These are phyloP conservation scores for Chionomys nivalis DNA, from an alignment of 2,113 vertebrate genomes.

Conservation along the genomic window DNA sequence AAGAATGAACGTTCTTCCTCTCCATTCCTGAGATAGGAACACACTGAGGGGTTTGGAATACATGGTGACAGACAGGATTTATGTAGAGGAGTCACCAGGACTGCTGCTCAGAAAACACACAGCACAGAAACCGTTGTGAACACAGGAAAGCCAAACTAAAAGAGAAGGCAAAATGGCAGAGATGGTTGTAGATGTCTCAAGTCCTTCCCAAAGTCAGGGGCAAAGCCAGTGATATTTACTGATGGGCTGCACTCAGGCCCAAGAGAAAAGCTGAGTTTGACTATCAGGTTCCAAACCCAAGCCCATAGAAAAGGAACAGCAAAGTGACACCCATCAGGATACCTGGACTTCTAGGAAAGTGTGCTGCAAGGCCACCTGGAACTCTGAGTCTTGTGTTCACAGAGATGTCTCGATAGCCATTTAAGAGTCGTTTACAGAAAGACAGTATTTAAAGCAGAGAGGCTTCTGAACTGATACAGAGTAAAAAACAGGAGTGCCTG, in stretches of 20 bases:
- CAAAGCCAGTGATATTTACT: background rate
- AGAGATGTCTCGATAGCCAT: background rate
- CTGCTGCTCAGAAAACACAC: conserved; percentile 3
- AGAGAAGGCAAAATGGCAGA: background rate
- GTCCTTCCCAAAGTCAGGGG: background rate
- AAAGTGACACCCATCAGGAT: background rate
- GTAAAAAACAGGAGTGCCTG: background rate
- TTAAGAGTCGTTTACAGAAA: background rate
- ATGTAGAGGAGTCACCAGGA: conserved; percentile 14
- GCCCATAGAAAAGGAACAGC: background rate
- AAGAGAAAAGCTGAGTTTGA: background rate
- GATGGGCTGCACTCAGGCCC: background rate
- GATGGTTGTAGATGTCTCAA: background rate
- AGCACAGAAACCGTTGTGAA: background rate
- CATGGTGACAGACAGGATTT: background rate
- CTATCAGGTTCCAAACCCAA: background rate
- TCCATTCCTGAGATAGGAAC: background rate
- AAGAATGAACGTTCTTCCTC: background rate
- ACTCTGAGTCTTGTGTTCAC: background rate
- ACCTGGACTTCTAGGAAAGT: background rate
- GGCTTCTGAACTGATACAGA: background rate
- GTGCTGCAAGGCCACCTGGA: background rate
- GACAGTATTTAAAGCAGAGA: conserved; percentile 13
- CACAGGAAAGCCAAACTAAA: background rate
- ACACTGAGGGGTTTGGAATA: background rate